Conservation (phyloP, 2,113 vertebrate species). For the Macrotus californicus region DNA sequence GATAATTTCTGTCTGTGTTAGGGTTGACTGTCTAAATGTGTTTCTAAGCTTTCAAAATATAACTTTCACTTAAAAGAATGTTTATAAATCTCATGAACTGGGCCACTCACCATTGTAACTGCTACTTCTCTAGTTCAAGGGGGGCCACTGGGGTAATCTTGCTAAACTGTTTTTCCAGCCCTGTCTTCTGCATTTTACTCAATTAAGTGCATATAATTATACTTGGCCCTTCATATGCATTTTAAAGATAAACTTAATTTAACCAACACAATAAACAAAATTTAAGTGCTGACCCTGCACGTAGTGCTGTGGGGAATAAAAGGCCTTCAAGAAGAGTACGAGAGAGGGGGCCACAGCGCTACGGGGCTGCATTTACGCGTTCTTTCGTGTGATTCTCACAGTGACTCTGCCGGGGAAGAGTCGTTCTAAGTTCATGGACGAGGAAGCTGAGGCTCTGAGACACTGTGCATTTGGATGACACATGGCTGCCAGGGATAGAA, state of each 20-base stretch:
- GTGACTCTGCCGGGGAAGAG: neutral
- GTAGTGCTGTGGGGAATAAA: neutral
- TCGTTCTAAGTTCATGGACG: neutral
- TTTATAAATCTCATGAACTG: neutral
- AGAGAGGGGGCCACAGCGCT: neutral
- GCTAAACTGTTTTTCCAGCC: neutral
- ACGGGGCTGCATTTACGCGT: neutral
- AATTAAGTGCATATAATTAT: slow-evolving; percentile 19
- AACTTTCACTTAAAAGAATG: neutral
- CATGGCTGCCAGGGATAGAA: neutral
- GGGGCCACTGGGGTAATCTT: neutral
- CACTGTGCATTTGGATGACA: neutral
- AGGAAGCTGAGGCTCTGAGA: neutral
- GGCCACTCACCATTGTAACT: neutral
- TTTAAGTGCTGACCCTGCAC: neutral
- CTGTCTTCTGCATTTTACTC: neutral
- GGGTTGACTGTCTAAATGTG: neutral
- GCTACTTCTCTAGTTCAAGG: neutral
- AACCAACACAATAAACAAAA: neutral
- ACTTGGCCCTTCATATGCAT: neutral
- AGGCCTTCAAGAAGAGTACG: neutral
- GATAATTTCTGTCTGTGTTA: slow-evolving; percentile 6
- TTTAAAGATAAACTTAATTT: slow-evolving; percentile 30
- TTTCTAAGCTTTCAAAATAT: neutral
- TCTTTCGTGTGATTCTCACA: slow-evolving; percentile 10